phyloP scores from a whole-genome alignment of 1,140 invertebrate species.

The Conus betulinus region DNA sequence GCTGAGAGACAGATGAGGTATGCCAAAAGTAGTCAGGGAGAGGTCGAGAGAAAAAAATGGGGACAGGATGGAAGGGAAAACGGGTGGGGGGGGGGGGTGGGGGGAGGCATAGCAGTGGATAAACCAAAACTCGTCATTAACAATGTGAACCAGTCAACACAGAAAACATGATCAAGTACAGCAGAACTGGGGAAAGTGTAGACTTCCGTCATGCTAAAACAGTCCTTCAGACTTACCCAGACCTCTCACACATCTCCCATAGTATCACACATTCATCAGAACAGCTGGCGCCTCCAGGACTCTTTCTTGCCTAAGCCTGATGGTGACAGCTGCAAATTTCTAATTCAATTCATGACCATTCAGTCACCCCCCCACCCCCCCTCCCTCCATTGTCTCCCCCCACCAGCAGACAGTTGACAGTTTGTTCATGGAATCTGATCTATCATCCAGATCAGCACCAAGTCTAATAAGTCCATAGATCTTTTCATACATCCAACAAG shows the following conservation, averaged over 20 bases:
- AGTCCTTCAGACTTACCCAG: too few species aligned
- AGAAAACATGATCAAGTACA: too few species aligned
- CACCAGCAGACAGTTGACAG: background rate
- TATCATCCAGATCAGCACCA: too few species aligned
- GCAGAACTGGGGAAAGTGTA: too few species aligned
- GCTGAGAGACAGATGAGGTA: background rate
- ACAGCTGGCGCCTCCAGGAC: background rate
- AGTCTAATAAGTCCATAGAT: too few species aligned
- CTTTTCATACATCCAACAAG: too few species aligned
- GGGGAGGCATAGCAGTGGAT: background rate
- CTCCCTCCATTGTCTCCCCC: background rate
- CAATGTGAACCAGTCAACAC: too few species aligned
- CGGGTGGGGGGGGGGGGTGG: background rate
- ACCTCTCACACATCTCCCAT: too few species aligned
- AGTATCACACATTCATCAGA: too few species aligned
- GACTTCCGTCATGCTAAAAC: too few species aligned
- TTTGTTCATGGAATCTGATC: too few species aligned
- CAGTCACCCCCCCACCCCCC: background rate
- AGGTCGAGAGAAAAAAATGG: background rate
- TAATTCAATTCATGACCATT: too few species aligned
- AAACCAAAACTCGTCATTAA: background rate
- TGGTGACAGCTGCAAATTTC: background rate
- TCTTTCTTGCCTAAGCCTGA: background rate
- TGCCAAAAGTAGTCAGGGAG: background rate
- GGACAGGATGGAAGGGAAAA: background rate